These are phyloP conservation scores for Grapholita molesta DNA, from an alignment of 1,140 invertebrate genomes.

Conservation along the genomic window DNA sequence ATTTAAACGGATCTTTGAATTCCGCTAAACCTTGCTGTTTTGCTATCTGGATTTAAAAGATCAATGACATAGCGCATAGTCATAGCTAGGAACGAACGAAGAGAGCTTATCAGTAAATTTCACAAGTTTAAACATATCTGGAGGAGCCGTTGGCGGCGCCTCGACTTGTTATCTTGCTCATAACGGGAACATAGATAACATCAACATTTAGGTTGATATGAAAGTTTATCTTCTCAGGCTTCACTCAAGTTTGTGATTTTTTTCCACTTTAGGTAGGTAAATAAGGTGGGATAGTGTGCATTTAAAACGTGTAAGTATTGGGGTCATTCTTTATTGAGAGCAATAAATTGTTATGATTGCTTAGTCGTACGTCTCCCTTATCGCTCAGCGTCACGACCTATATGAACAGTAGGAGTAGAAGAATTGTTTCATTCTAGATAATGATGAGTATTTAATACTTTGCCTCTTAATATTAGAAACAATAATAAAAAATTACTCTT, in stretches of 20 bases:
- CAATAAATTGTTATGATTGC: slow-evolving; percentile 15
- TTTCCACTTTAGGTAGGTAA: not conserved
- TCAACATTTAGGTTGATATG: slow-evolving; percentile 45
- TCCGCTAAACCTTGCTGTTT: not conserved
- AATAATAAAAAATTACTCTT: not conserved
- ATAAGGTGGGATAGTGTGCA: not conserved
- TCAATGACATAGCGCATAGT: not conserved
- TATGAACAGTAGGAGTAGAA: not conserved
- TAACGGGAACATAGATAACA: slow-evolving; percentile 56
- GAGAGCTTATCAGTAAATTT: slow-evolving; percentile 58
- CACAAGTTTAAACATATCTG: slow-evolving; percentile 52
- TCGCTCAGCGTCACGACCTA: slow-evolving; percentile 2
- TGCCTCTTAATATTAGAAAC: not conserved
- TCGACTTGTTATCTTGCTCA: slow-evolving; percentile 60
- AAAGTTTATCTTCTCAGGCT: slow-evolving; percentile 30
- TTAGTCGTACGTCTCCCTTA: slow-evolving; percentile 3
- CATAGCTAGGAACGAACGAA: not conserved
- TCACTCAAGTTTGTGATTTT: slow-evolving; percentile 29
- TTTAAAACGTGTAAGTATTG: not conserved
- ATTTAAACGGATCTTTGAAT: too few relatives aligned
- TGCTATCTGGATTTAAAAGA: not conserved
- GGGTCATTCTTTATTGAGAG: not conserved
- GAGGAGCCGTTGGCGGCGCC: slow-evolving; percentile 41
- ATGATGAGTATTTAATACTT: not conserved
- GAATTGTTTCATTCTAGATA: not conserved